phyloP scores from a whole-genome alignment of 2,888 invertebrate species.

The Cataglyphis cursor region DNA sequence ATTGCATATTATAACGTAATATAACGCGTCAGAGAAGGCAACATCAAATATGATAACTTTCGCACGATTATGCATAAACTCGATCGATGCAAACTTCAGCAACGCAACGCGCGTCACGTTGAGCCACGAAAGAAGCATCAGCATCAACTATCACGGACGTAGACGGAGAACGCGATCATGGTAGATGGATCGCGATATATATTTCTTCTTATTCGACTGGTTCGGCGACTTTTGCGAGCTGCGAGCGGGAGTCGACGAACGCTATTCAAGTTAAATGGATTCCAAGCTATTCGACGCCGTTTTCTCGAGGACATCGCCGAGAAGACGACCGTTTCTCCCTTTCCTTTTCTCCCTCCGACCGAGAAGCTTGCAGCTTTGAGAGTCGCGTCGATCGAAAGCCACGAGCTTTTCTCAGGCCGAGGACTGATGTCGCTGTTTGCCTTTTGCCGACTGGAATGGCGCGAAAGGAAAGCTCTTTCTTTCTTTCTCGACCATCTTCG shows the following conservation, averaged over 20 bases:
- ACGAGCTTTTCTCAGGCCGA: conserved; percentile 24
- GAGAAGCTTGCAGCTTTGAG: conserved; percentile 46
- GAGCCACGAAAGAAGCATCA: conserved; percentile 1
- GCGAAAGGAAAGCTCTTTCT: conserved; percentile 30
- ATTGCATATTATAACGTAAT: neutral
- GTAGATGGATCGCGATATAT: conserved; percentile 39
- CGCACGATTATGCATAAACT: neutral
- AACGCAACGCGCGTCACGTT: neutral
- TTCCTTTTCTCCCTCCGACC: conserved; percentile 16
- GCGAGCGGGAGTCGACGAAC: conserved; percentile 43
- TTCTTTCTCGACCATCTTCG: neutral
- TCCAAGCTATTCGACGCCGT: conserved; percentile 52
- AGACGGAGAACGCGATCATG: conserved; percentile 29
- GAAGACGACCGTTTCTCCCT: conserved; percentile 13
- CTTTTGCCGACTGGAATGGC: conserved; percentile 5
- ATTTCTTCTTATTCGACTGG: conserved; percentile 51
- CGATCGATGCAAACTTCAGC: neutral
- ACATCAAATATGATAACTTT: conserved; percentile 14
- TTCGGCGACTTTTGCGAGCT: conserved; percentile 50
- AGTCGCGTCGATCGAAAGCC: conserved; percentile 52
- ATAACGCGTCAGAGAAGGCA: neutral
- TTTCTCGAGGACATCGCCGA: conserved; percentile 52
- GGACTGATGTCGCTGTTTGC: conserved; percentile 32
- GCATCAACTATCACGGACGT: neutral
- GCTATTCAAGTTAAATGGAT: conserved; percentile 68